These are phyloP conservation scores for Meteorus colon DNA, from an alignment of 2,888 invertebrate species.

Conservation along the genomic window DNA sequence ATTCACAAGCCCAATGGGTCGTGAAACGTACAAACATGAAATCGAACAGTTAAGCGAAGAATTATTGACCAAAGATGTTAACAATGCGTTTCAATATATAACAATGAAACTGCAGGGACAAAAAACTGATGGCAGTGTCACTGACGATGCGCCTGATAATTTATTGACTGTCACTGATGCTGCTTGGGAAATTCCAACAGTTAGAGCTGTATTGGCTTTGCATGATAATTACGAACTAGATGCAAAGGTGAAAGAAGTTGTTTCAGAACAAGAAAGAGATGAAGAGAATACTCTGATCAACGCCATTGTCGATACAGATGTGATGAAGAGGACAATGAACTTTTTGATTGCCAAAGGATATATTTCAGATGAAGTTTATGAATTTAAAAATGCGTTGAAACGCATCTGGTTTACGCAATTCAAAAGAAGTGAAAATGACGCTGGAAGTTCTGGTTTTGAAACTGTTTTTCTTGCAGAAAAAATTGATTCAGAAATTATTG, in stretches of 20 bases:
- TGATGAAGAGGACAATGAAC: constrained; percentile 83
- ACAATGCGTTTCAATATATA: constrained; percentile 82
- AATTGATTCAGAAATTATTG: constrained; percentile 81
- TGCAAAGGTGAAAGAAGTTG: constrained; percentile 82
- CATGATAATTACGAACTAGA: constrained; percentile 91
- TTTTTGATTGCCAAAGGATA: constrained; percentile 79
- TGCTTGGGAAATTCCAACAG: constrained; percentile 82
- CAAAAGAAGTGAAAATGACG: constrained; percentile 83
- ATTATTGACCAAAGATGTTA: constrained; percentile 81
- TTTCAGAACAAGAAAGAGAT: constrained; percentile 82
- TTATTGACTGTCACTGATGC: constrained; percentile 80
- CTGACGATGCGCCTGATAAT: constrained; percentile 83
- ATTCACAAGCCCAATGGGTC: constrained; percentile 61
- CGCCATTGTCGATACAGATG: constrained; percentile 83
- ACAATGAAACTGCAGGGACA: constrained; percentile 84
- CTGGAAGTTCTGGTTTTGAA: constrained; percentile 94
- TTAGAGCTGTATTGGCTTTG: constrained; percentile 80
- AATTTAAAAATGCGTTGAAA: constrained; percentile 82
- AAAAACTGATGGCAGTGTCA: constrained; percentile 81
- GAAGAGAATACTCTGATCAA: constrained; percentile 89
- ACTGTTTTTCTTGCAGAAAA: constrained; percentile 92
- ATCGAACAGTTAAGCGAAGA: constrained; percentile 82
- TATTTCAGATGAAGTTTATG: constrained; percentile 69
- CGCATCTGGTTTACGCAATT: constrained; percentile 89
- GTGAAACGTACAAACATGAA: constrained; percentile 78